Conservation (phyloP, 2,113 vertebrate species). For the Gymnogyps californianus region DNA sequence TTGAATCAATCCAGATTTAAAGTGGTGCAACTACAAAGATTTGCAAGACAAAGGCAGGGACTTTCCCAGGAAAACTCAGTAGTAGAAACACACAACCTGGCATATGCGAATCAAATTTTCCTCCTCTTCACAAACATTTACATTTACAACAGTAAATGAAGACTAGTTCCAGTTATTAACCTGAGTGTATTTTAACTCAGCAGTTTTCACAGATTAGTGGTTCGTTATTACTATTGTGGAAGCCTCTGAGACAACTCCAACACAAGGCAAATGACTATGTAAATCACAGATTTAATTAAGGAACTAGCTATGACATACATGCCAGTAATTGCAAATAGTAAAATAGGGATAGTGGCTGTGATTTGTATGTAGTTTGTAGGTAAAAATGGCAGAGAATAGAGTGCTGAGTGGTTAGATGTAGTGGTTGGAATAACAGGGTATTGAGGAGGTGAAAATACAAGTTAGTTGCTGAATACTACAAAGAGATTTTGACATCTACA, state of each 20-base stretch:
- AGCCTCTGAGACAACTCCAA: background rate
- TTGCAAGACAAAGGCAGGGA: background rate
- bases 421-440: background rate
- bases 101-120: background rate
- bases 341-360: background rate
- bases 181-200: background rate
- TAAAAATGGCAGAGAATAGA: background rate
- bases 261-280: background rate
- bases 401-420: background rate
- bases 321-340: background rate
- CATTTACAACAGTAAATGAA: background rate
- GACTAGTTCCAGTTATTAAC: background rate
- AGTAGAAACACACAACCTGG: background rate
- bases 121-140: background rate
- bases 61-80: background rate
- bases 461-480: background rate
- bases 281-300: background rate
- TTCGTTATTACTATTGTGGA: background rate
- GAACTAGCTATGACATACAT: background rate
- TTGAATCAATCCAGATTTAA: background rate
- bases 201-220: background rate
- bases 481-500: background rate
- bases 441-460: background rate
- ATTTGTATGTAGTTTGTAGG: background rate
- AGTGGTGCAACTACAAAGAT: background rate